Base-by-base conservation (phyloP, 2,888 invertebrate genomes). In the Protodeltote pygarga region DNA sequence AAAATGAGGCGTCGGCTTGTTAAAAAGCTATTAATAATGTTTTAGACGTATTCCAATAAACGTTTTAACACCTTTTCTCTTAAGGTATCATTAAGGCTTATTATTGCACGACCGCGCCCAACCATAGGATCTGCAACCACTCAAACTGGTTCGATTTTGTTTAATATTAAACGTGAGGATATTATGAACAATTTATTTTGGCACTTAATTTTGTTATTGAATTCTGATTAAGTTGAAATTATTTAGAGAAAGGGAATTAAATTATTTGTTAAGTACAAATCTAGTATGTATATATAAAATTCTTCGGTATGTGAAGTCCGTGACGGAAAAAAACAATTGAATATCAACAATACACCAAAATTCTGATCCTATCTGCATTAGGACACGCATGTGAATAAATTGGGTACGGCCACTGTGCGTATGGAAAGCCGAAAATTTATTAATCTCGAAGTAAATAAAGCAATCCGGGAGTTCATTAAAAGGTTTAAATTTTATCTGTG, bases 41-140 rank as follows among this genome's bases (percentile, higher is more conserved):
- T 87, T 85, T 83, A 81, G 85, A 85, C 79, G 84, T 81, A 86
- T 89, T 90, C 89, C 90, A 89, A 91, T 92, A 90, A 90, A 89
- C 83, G 87, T 85, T 91, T 89, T 91, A 89, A 91, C 91, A 91
- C 92, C 90, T 91, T 91, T 91, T 86, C 85, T 81, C 75, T 85
- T 70, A 78, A 84, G 85, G 84, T 91, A 90, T 91, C 85, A 91
- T 91, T 91, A 91, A n/a, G 81, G 79, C 66, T 81, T 70, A 83
- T 90, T 89, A 89, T 87, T 85, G 82, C 77, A 67, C 65, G 73
- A 71, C 65, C 65, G 62, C 66, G 59, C 66, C 70, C 67, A 71
- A 11, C 28, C 47, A 66, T 65, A 48, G 62, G 75, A 78, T 80
- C 72, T 61, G 70, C 71, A 73, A 72, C 66, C 70, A 72, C 57